These are phyloP conservation scores for Pangasius krempfi DNA, from an alignment of 2,797 vertebrate species.

Conservation along the genomic window DNA sequence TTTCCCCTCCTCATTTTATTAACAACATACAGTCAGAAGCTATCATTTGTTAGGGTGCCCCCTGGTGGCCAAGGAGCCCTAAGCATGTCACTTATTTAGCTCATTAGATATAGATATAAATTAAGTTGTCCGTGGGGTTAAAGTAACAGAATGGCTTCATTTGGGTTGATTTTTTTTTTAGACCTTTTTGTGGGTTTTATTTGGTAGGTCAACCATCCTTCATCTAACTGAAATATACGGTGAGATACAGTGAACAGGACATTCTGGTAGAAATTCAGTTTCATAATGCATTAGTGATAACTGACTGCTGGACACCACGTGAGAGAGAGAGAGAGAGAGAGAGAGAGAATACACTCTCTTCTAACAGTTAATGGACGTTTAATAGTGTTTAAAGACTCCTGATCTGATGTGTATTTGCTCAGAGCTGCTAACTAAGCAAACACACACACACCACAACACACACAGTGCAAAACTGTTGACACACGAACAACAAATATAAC, in stretches of 20 bases:
- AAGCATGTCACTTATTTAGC: background rate
- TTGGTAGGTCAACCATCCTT: background rate
- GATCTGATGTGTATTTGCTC: conserved; percentile 4
- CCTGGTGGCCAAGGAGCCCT: background rate
- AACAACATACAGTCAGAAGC: background rate
- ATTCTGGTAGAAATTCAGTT: background rate
- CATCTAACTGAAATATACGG: background rate
- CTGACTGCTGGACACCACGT: background rate
- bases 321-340: background rate
- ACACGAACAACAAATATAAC: background rate
- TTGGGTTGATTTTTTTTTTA: background rate
- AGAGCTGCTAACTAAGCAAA: conserved; percentile 12
- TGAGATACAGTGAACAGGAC: background rate
- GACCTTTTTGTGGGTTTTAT: background rate
- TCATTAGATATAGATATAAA: background rate
- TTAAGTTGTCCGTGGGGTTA: too few relatives aligned
- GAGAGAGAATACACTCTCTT: background rate
- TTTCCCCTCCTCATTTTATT: background rate
- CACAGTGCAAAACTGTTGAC: background rate
- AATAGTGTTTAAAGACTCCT: background rate
- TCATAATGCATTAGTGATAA: background rate
- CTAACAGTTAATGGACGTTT: background rate
- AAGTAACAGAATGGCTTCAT: background rate
- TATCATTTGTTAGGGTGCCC: background rate
- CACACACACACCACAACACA: background rate